phyloP scores from a whole-genome alignment of 2,797 vertebrate genomes.

The Alfaro cultratus region DNA sequence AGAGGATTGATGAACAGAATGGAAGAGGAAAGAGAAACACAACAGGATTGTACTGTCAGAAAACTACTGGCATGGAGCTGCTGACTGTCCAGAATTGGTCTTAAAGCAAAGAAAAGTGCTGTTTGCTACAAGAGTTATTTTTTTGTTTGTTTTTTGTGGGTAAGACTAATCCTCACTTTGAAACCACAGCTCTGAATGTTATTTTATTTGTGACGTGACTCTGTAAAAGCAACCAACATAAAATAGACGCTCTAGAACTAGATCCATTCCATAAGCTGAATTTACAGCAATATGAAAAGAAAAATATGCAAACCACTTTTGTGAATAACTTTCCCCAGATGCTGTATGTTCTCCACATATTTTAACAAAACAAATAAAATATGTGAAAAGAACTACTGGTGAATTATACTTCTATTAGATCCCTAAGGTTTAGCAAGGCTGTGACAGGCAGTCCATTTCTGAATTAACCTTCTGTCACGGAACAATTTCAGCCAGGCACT shows the following conservation, averaged over 20 bases:
- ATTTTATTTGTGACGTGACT: too few species aligned
- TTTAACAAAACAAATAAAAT: not conserved
- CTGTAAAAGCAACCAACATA: not conserved
- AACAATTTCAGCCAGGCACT: slow-evolving; percentile 5
- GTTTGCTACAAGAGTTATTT: not conserved
- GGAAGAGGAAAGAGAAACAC: not conserved
- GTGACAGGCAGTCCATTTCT: not conserved
- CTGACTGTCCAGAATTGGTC: not conserved
- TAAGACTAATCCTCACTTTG: not conserved
- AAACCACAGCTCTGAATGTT: not conserved
- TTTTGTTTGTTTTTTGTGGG: not conserved
- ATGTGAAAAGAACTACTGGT: not conserved
- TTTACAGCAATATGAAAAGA: not conserved
- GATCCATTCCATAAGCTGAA: not conserved
- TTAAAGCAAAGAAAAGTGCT: not conserved
- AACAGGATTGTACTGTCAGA: not conserved
- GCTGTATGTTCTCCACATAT: not conserved
- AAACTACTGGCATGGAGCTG: not conserved
- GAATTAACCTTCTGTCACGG: not conserved
- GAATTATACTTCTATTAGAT: not conserved
- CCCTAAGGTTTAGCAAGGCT: not conserved
- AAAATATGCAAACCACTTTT: not conserved
- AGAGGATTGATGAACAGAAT: not conserved
- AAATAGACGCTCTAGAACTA: not conserved
- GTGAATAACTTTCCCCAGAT: not conserved